Evolutionary conservation across 2,888 invertebrate genomes (phyloP).

Genomic region (Corythucha ciliata): DNA sequence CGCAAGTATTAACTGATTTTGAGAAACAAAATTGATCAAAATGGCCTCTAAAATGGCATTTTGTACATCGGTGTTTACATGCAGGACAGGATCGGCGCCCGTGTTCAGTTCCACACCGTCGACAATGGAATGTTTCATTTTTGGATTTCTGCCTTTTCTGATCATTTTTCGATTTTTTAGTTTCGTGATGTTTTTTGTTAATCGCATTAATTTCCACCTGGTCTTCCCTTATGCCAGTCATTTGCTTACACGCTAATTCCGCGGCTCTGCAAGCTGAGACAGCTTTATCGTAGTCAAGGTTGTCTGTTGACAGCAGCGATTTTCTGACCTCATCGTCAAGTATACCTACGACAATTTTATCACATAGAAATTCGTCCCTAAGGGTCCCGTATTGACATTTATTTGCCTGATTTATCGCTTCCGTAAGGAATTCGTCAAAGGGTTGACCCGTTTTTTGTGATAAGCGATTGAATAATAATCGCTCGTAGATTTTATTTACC

Average conservation of each 20-base stretch:
- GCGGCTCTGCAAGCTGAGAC: constrained; percentile 8
- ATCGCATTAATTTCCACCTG: constrained; percentile 8
- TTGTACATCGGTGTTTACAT: neutral
- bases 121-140: constrained; percentile 11
- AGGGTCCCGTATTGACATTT: neutral
- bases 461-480: constrained; percentile 7
- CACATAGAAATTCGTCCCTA: constrained; percentile 13
- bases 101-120: constrained; percentile 3
- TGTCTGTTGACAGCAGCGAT: constrained; percentile 4
- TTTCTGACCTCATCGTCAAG: constrained; percentile 14
- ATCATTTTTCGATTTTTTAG: constrained; percentile 8
- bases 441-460: constrained; percentile 2
- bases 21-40: constrained; percentile 5
- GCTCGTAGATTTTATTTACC: constrained; percentile 12
- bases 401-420: constrained; percentile 7
- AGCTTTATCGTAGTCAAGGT: constrained; percentile 10
- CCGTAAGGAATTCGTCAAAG: constrained; percentile 14
- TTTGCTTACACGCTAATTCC: constrained; percentile 9
- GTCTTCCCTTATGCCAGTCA: constrained; percentile 10
- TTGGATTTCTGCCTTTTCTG: neutral
- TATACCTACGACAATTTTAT: constrained; percentile 15
- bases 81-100: constrained; percentile 5
- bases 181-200: neutral
- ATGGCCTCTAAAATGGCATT: constrained; percentile 7
- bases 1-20: constrained; percentile 10